Conservation (phyloP, 2,797 vertebrate species). For the Siniperca obscura region DNA sequence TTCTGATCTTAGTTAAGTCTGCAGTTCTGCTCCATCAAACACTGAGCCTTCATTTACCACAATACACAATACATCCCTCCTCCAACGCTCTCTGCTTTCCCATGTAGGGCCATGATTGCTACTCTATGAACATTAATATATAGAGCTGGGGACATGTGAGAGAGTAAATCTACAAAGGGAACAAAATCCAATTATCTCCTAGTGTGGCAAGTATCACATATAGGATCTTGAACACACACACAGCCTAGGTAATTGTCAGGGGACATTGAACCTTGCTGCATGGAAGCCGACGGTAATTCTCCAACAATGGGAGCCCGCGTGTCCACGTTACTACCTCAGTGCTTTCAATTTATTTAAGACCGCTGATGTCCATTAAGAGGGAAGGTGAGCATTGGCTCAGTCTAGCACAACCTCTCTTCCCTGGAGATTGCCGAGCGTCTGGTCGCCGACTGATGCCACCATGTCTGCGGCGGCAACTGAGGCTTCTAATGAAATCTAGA, state of each 20-base stretch:
- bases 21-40: slow-evolving; percentile 53
- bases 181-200: slow-evolving; percentile 80
- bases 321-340: slow-evolving; percentile 57
- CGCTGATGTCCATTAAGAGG: slow-evolving; percentile 71
- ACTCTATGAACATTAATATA: slow-evolving; percentile 74
- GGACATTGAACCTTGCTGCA: slow-evolving; percentile 64
- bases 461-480: slow-evolving; percentile 12
- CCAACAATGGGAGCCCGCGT: slow-evolving; percentile 56
- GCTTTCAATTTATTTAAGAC: slow-evolving; percentile 75
- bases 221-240: slow-evolving; percentile 66
- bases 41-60: slow-evolving; percentile 28
- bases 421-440: slow-evolving; percentile 48
- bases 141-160: slow-evolving; percentile 49
- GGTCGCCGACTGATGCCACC: slow-evolving; percentile 42
- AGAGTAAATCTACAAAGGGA: slow-evolving; percentile 68
- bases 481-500: slow-evolving; percentile 48
- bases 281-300: slow-evolving; percentile 64
- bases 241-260: slow-evolving; percentile 69
- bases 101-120: slow-evolving; percentile 64
- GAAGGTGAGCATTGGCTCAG: slow-evolving; percentile 57
- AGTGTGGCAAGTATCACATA: slow-evolving; percentile 54
- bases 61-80: slow-evolving; percentile 42
- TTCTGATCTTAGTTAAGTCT: slow-evolving; percentile 34
- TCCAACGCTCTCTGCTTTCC: slow-evolving; percentile 14
- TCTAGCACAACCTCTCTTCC: slow-evolving; percentile 51